Evolutionary conservation across 2,113 vertebrate species (phyloP).

Genomic region (Toxotes jaculatrix): DNA sequence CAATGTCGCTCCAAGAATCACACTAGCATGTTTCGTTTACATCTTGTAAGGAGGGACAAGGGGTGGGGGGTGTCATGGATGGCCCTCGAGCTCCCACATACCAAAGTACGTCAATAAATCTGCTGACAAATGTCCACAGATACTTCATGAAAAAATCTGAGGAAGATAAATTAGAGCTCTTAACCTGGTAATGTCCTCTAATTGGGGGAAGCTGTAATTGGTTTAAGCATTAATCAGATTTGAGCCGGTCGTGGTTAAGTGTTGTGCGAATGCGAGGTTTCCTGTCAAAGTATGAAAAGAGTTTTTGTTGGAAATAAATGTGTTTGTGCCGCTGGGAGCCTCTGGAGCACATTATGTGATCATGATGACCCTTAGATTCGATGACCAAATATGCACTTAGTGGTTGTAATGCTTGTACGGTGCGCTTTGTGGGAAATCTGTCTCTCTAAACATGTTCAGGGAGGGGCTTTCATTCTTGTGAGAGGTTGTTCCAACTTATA

Average conservation of each 20-base stretch:
- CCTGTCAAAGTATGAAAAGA: constrained; percentile 79
- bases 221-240: constrained; percentile 85
- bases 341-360: constrained; percentile 82
- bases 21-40: constrained; percentile 55
- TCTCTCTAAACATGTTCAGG: constrained; percentile 67
- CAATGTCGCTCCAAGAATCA: constrained; percentile 61
- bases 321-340: constrained; percentile 87
- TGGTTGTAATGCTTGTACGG: constrained; percentile 41
- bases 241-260: constrained; percentile 73
- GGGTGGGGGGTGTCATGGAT: constrained; percentile 7
- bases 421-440: constrained; percentile 55
- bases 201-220: constrained; percentile 84
- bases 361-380: constrained; percentile 81
- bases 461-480: constrained; percentile 26
- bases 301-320: constrained; percentile 85
- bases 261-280: constrained; percentile 73
- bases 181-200: constrained; percentile 83
- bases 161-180: constrained; percentile 80
- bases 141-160: constrained; percentile 62
- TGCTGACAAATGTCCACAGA: constrained; percentile 66
- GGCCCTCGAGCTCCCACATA: constrained; percentile 21
- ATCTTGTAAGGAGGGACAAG: constrained; percentile 4
- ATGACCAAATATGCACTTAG: constrained; percentile 89
- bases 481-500: constrained; percentile 44
- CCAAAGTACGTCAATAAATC: constrained; percentile 63